Base-by-base conservation (phyloP, 2,797 vertebrate genomes). In the Sarcophilus harrisii region DNA sequence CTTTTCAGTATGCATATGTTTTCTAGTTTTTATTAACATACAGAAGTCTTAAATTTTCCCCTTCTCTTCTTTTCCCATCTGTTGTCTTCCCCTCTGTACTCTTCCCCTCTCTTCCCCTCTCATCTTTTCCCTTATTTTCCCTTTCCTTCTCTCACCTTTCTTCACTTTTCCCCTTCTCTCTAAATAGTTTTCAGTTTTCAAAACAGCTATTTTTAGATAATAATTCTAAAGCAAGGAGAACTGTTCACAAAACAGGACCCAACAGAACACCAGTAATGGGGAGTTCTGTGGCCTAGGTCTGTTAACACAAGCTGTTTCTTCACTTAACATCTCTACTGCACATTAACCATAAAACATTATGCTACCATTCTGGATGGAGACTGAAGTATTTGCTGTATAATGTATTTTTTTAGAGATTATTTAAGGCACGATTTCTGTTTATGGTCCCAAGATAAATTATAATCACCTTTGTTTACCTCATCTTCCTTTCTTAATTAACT, bases 401-500 rank as follows among this genome's bases (percentile, higher is more conserved):
- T 97, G 97, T 97, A 91, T 97, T 97, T 98, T 98, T 97, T 97
- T 96, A 98, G 94, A 98, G 98, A 98, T 98, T 99, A 98, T 99
- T 99, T 99, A 99, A 99, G 97, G 96, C 98, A 98, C 96, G 96
- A 98, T 98, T 98, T 98, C 97, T 99, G 99, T 99, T 99, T 98
- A 98, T 98, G 96, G 99, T 99, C 99, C 98, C 99, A 98, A 91
- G 98, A 97, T 98, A 99, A 98, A 98, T 98, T 98, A 98, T 99
- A 99, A 99, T 99, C 98, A 99, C 98, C 98, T 98, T 99, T 99
- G 99, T 99, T 99, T 99, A 99, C 98, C 97, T 99, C 98, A 97
- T 98, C 98, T 98, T 98, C 98, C 98, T 99, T 98, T 98, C 98
- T 98, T 99, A 99, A 99, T 99, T 99, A 99, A 99, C 99, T 98